phyloP scores from a whole-genome alignment of 2,113 vertebrate species.

The Oncorhynchus kisutch region DNA sequence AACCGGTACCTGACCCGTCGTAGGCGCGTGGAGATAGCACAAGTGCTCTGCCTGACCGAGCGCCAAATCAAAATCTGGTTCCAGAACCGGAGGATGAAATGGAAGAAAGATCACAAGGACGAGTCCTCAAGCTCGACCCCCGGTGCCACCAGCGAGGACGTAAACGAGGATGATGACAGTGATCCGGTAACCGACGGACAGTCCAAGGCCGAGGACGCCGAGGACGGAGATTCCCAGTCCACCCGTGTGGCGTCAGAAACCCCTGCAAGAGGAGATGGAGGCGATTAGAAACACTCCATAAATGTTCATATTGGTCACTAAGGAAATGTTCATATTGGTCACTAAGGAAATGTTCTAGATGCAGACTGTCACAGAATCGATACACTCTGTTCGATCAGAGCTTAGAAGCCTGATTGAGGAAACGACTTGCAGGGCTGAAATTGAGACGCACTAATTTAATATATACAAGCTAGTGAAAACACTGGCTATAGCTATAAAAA shows the following conservation, averaged over 20 bases:
- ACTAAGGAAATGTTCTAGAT: not conserved
- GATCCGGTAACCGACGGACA: constrained; percentile 2
- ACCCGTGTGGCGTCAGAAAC: constrained; percentile 10
- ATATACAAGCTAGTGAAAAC: not conserved
- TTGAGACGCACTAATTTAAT: not conserved
- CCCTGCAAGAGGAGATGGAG: constrained; percentile 34
- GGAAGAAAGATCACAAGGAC: constrained; percentile 85
- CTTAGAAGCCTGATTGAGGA: not conserved
- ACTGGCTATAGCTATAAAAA: not conserved
- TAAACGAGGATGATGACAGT: constrained; percentile 11
- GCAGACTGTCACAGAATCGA: not conserved
- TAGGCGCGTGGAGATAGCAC: constrained; percentile 84
- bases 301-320: not conserved
- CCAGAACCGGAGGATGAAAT: constrained; percentile 92
- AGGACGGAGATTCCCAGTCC: constrained; percentile 6
- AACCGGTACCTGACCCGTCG: constrained; percentile 89
- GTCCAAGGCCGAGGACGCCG: constrained; percentile 12
- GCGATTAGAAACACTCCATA: constrained; percentile 4
- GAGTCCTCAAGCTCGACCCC: constrained; percentile 7
- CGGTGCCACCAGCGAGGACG: not conserved
- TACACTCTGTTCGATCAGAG: constrained; percentile 7
- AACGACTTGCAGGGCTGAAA: constrained; percentile 22
- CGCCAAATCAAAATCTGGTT: constrained; percentile 95
- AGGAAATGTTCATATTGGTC: not conserved
- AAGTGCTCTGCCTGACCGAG: constrained; percentile 84